A percentile compares a stretch with the other conserved stretches of the same genome.
phyloP scores from a whole-genome alignment of 30 jellyfish, hydroid and myxozoan genomes.

The Sanderia malayensis region DNA sequence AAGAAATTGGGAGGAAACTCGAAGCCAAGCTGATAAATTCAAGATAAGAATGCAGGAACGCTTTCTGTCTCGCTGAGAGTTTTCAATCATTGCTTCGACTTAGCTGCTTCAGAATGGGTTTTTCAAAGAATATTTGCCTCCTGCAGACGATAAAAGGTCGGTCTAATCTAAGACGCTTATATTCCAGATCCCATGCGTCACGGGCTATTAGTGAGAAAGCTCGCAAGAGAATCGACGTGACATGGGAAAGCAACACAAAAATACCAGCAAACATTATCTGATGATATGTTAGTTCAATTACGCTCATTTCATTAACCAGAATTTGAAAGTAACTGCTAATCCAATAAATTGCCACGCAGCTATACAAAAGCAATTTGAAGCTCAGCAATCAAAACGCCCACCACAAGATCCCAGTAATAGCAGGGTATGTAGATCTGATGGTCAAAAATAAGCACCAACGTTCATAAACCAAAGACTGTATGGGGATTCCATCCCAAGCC shows the following conservation, averaged over 20 bases:
- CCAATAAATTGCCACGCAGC: too few species aligned
- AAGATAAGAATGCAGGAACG: neutral
- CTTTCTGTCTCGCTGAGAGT: conserved; percentile 4
- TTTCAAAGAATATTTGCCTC: neutral
- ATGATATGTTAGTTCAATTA: too few species aligned
- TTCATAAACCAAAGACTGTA: too few species aligned
- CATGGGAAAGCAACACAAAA: neutral
- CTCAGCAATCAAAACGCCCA: too few species aligned
- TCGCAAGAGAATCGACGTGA: neutral
- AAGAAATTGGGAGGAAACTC: too few species aligned
- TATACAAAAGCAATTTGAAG: too few species aligned
- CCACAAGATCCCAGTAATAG: too few species aligned
- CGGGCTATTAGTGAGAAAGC: neutral
- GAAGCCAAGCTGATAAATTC: neutral
- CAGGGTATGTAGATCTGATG: too few species aligned
- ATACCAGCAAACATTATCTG: neutral
- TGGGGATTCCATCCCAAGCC: too few species aligned
- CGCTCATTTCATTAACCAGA: neutral
- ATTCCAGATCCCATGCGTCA: neutral
- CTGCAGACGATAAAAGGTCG: neutral
- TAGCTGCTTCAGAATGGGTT: neutral
- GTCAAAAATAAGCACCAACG: too few species aligned
- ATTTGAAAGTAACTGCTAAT: too few species aligned
- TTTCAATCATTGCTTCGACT: neutral
- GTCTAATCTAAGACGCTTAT: neutral